These are phyloP conservation scores for Gymnorhina tibicen DNA, from an alignment of 2,113 vertebrate species.

Conservation along the genomic window DNA sequence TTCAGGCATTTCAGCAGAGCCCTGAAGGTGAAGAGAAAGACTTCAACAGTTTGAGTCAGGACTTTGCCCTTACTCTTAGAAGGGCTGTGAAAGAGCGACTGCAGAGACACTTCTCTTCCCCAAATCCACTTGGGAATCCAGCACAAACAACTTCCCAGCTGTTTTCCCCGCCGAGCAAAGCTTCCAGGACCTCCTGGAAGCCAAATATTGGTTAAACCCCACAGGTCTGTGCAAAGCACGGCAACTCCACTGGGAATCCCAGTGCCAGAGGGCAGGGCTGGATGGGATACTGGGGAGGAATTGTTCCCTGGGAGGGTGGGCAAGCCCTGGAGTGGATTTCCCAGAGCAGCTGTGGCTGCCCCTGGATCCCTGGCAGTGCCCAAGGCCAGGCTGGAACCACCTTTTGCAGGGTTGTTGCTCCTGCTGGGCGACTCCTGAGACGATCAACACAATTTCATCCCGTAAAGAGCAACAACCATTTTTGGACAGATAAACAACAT, in stretches of 20 bases:
- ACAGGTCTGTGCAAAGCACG: rapidly evolving
- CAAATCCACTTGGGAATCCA: not conserved
- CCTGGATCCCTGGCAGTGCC: not conserved
- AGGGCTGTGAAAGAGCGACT: not conserved
- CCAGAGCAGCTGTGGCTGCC: not conserved
- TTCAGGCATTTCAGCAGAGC: not conserved
- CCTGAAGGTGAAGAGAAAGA: not conserved
- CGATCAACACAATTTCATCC: not conserved
- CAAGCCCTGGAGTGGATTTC: not conserved
- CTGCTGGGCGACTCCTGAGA: not conserved
- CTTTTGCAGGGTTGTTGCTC: not conserved
- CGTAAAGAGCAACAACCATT: not conserved
- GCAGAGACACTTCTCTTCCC: not conserved
- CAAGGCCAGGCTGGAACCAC: not conserved
- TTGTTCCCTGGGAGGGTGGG: not conserved
- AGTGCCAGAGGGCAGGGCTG: rapidly evolving
- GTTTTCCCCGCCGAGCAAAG: not conserved
- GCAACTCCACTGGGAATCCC: not conserved
- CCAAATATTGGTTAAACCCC: not conserved
- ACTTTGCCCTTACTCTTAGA: not conserved
- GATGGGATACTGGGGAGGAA: not conserved
- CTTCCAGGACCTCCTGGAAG: not conserved
- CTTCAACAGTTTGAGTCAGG: not conserved
- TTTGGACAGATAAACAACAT: not conserved
- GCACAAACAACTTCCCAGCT: not conserved